phyloP scores from a whole-genome alignment of 2,113 vertebrate genomes.

The Suricata suricatta region DNA sequence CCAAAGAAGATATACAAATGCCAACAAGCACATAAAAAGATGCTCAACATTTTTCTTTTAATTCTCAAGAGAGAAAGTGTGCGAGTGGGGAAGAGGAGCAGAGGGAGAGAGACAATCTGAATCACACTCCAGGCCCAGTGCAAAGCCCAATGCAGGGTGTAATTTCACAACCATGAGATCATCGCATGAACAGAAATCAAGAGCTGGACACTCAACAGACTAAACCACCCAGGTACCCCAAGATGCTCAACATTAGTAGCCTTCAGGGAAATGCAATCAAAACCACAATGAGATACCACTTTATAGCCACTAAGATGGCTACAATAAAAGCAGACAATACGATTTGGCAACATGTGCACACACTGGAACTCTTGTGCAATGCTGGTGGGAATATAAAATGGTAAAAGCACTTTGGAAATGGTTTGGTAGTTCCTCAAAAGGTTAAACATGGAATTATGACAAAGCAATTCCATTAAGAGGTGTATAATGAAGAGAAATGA shows the following conservation, averaged over 20 bases:
- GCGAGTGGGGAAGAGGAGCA: too few relatives aligned
- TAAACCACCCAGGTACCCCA: not conserved
- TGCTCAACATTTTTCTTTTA: not conserved
- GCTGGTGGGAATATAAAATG: slow-evolving; percentile 1
- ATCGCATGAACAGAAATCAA: too few relatives aligned
- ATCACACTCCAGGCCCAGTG: too few relatives aligned
- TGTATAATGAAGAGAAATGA: not conserved
- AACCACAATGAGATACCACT: not conserved
- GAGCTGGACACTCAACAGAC: too few relatives aligned
- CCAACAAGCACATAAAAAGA: not conserved
- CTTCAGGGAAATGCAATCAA: not conserved
- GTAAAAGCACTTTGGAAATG: not conserved
- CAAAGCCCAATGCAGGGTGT: too few relatives aligned
- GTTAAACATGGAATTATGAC: slow-evolving; percentile 6
- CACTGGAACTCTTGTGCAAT: not conserved
- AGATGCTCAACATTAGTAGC: not conserved
- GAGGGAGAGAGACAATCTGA: too few relatives aligned
- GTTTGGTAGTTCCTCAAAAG: slow-evolving; percentile 3
- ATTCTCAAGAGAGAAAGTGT: too few relatives aligned
- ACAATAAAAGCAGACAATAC: not conserved
- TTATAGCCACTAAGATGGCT: not conserved
- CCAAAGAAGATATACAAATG: not conserved
- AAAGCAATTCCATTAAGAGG: not conserved
- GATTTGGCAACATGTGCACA: not conserved
- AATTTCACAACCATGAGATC: too few relatives aligned